Base-by-base conservation (phyloP, 2,888 invertebrate species). In the Rhorus exstirpatorius region DNA sequence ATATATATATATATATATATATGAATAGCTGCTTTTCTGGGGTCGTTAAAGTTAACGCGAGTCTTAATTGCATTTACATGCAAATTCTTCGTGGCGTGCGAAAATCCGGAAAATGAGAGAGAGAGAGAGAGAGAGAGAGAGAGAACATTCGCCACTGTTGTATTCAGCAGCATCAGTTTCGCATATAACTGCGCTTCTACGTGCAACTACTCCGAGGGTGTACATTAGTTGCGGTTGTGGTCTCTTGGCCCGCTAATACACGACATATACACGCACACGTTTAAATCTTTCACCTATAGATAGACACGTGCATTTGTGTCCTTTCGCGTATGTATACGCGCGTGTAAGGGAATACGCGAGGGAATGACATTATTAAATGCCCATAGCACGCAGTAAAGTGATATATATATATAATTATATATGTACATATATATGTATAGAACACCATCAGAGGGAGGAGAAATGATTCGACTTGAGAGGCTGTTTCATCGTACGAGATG, bases 51-150 rank as follows among this genome's bases (percentile, higher is more conserved):
- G 83, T 84, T 83, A 86, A 85, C 88, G 82, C 83, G 75, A 55
- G 81, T 85, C 88, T 89, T 90, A 90, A 90, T 90, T 90, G 86
- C 88, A 80, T 86, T 84, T 86, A 80, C 87, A 91, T 90, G 90
- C 89, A 90, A 91, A 91, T 90, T 77, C 24, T 53, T 12, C 35
- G 44, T 38, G 58, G 76, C 81, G 83, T 82, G 83, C 83, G 78
- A 82, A 82, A 63, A 41, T 76, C 53, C 8, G 17, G 26, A 24
- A 19, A 14, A n/a, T n/a, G 31, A 17, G 12, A 53, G 41, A 19
- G 12, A 55, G 38, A 38, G 17, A 31, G 24, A 70, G 31, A 58
- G 67, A 70, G 38, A 31, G 21, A 21, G 38, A 46, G 38, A 58
- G 17, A 55, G 72, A 67, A 78, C 65, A 51, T 53, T n/a, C 53